These are phyloP conservation scores for Isotomurus palustris DNA, from an alignment of 2,888 invertebrate species.

Conservation along the genomic window DNA sequence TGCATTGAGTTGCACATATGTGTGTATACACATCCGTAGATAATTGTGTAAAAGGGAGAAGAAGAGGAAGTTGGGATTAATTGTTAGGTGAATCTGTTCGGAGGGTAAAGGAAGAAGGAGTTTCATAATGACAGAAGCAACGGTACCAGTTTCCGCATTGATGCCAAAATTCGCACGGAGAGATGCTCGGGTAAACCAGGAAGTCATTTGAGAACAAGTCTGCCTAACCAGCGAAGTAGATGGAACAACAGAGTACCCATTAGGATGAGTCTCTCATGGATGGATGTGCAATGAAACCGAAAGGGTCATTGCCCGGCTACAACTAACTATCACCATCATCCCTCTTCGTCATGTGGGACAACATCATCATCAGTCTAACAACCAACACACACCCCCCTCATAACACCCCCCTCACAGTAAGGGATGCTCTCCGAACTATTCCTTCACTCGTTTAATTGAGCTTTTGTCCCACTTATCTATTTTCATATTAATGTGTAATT, in stretches of 20 bases:
- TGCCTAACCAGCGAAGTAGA: slow-evolving; percentile 2
- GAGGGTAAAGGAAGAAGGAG: background rate
- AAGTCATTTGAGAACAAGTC: slow-evolving; percentile 31
- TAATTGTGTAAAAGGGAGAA: too few relatives aligned
- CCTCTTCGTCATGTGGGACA: too few relatives aligned
- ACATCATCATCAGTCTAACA: background rate
- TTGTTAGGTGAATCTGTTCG: too few relatives aligned
- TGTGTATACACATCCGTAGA: too few relatives aligned
- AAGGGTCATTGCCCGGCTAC: slow-evolving; percentile 43
- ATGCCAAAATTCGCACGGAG: slow-evolving; percentile 28
- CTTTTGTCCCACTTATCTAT: too few relatives aligned
- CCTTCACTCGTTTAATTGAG: too few relatives aligned
- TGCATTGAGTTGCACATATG: too few relatives aligned
- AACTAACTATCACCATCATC: too few relatives aligned
- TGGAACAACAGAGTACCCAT: slow-evolving; percentile 11
- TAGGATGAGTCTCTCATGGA: slow-evolving; percentile 10
- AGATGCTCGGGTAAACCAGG: slow-evolving; percentile 40
- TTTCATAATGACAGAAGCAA: slow-evolving; percentile 18
- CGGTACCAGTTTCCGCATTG: slow-evolving; percentile 44
- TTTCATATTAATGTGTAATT: background rate
- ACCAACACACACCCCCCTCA: background rate
- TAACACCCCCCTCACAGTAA: background rate
- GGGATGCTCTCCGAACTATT: too few relatives aligned
- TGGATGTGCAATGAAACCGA: slow-evolving; percentile 22
- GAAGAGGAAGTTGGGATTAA: too few relatives aligned